These are phyloP conservation scores for Cathartes aura DNA, from an alignment of 2,113 vertebrate species.

Conservation along the genomic window DNA sequence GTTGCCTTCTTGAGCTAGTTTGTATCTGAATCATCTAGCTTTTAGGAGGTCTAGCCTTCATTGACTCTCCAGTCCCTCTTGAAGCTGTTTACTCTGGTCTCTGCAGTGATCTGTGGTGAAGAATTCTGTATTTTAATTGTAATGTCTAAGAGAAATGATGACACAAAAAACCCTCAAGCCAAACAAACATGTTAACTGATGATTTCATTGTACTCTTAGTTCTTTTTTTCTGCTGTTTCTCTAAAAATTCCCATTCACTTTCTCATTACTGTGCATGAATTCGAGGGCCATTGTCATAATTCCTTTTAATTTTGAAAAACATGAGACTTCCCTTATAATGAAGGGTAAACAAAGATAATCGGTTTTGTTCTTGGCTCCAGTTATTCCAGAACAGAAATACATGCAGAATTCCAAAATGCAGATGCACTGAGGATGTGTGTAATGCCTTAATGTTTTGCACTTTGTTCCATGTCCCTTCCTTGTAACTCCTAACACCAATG, in stretches of 20 bases:
- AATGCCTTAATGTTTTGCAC: not conserved
- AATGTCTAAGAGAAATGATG: rapidly evolving
- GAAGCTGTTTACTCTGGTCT: not conserved
- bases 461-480: not conserved
- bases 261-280: not conserved
- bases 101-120: not conserved
- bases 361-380: not conserved
- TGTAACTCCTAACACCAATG: rapidly evolving
- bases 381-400: not conserved
- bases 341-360: not conserved
- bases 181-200: not conserved
- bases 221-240: not conserved
- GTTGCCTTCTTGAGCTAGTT: not conserved
- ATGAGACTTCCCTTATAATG: rapidly evolving
- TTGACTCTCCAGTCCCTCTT: not conserved
- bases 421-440: not conserved
- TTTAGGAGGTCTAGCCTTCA: not conserved
- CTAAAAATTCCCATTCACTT: not conserved
- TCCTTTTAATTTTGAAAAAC: not conserved
- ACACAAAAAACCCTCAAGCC: not conserved
- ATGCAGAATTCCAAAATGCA: not conserved
- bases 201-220: not conserved
- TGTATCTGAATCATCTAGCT: not conserved
- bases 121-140: not conserved
- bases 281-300: not conserved